Evolutionary conservation across 23 tunicate species (phyloP).

Genomic region (Halocynthia roretzi): DNA sequence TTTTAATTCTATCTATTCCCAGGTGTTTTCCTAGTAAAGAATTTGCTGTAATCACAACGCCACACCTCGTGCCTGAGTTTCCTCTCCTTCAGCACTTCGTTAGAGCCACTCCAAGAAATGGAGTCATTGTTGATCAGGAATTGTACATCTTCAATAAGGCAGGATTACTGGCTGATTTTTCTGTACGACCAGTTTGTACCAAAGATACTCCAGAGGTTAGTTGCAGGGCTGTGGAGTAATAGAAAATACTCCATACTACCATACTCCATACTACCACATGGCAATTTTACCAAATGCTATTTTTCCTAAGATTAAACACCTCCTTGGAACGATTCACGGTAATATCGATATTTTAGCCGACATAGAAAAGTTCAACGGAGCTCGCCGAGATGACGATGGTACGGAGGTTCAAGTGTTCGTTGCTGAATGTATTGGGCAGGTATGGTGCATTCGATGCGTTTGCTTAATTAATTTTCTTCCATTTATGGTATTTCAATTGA

Average conservation of each 20-base stretch:
- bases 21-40: constrained; percentile 84
- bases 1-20: background rate
- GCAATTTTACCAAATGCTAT: background rate
- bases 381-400: constrained; percentile 68
- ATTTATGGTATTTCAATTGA: background rate
- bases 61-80: constrained; percentile 88
- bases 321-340: constrained; percentile 26
- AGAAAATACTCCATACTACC: background rate
- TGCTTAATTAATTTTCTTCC: background rate
- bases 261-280: background rate
- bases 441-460: background rate
- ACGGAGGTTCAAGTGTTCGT: constrained; percentile 84
- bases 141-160: constrained; percentile 78
- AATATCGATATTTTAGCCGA: constrained; percentile 50
- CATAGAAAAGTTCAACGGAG: constrained; percentile 44
- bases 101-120: constrained; percentile 58
- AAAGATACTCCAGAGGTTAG: constrained; percentile 57
- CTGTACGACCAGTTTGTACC: constrained; percentile 44
- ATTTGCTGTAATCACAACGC: constrained; percentile 69
- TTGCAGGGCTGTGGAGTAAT: background rate
- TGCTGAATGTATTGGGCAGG: constrained; percentile 85
- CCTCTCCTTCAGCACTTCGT: constrained; percentile 90
- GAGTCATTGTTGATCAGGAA: constrained; percentile 64
- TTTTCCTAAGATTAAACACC: constrained; percentile 34
- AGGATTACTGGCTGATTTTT: constrained; percentile 52